Conservation (phyloP, 35 echinoderm and acorn worm species). For the Apostichopus californicus region DNA sequence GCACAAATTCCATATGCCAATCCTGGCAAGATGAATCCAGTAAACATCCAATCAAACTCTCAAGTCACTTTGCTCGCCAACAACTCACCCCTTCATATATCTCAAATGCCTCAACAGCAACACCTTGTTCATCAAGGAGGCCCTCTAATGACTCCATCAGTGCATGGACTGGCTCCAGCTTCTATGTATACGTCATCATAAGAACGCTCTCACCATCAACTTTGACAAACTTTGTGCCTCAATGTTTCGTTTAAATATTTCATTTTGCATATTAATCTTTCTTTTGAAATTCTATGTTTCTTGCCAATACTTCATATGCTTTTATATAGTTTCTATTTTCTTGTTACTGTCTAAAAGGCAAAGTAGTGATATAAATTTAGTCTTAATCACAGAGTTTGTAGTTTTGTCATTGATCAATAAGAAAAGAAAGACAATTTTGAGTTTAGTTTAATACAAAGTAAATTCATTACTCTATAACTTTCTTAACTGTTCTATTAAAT, state of each 20-base stretch:
- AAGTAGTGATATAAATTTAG: constrained; percentile 19
- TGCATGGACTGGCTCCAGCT: constrained; percentile 2
- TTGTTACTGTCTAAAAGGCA: neutral
- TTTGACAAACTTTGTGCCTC: neutral
- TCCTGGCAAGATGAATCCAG: constrained; percentile 18
- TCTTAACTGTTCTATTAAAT: neutral
- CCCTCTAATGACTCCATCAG: constrained; percentile 19
- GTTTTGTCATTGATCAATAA: constrained; percentile 10
- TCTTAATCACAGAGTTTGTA: neutral
- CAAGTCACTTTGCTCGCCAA: constrained; percentile 22
- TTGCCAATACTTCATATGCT: neutral
- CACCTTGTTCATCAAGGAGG: constrained; percentile 26
- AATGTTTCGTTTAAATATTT: neutral
- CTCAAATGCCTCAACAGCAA: constrained; percentile 36
- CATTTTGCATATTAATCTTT: neutral
- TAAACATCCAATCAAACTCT: constrained; percentile 12
- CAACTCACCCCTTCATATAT: constrained; percentile 32
- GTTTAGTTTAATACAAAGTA: neutral
- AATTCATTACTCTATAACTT: neutral
- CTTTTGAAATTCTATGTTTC: constrained; percentile 8
- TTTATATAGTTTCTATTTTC: neutral
- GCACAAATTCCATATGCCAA: constrained; percentile 13
- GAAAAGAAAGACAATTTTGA: neutral
- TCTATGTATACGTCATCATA: constrained; percentile 41
- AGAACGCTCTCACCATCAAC: neutral